Base-by-base conservation (phyloP, 2,113 vertebrate genomes). In the Stegastes partitus region DNA sequence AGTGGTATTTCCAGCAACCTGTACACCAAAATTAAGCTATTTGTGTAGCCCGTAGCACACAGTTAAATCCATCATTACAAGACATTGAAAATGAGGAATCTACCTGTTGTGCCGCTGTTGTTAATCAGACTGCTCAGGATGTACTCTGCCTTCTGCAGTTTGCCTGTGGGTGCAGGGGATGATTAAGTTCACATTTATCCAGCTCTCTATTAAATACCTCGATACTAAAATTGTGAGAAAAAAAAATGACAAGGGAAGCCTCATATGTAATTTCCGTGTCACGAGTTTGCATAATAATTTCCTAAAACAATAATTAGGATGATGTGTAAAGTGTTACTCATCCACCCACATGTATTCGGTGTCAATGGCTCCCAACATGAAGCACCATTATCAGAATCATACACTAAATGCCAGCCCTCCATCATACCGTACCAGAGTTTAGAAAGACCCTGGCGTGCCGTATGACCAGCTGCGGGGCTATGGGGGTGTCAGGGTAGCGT, bases 121-220 rank as follows among this genome's bases (percentile, higher is more conserved):
- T 92, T 96, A 75, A 99, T 98, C 26, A 99, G 87, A 73, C 92
- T 96, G 94, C 97, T 97, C 63, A 99, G 92, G 56, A 99, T 98
- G 76, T 95, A 96, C 83, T 99, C 97, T 4, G 97, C 97, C 91
- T 99, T 98, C 85, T 96, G 79, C 51, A 99, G 94, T 92, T 98
- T 97, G 53, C 98, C 98, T 99, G 91, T 0, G 23, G 63, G 0
- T 34, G 49, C 70, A 76, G 18, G 58, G 26, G 74, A 63, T 18
- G 4, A 50, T 45, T n/a, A 65, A 47, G n/a, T 56, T 58, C 7
- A 14, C 2, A 39, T 39, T 68, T 15, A 49, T 51, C 4, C 15
- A 23, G 1, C 31, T 42, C 37, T 18, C 10, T 18, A 51, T 3
- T 3, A 18, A 23, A 50, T 19, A 37, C 3, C 42, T 23, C 37